A percentile compares a stretch with the other conserved stretches of the same genome.
phyloP scores from a whole-genome alignment of 2,888 invertebrate species.

The Polyploca ridens region DNA sequence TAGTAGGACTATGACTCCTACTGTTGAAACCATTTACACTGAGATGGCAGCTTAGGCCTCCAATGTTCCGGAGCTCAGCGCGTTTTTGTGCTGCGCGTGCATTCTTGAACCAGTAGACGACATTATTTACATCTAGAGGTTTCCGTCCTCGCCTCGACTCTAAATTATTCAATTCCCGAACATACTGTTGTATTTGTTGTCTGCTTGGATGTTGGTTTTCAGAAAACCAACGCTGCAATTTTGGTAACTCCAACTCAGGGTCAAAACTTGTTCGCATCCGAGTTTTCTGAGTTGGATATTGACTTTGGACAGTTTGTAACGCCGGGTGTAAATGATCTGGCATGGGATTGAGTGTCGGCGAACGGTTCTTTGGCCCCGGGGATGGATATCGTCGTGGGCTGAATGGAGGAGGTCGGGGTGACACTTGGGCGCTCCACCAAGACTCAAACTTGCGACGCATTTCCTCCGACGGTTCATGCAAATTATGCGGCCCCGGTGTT shows the following conservation, averaged over 20 bases:
- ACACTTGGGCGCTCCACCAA: constrained; percentile 93
- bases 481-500: constrained; percentile 85
- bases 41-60: constrained; percentile 84
- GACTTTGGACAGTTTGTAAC: constrained; percentile 90
- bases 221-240: constrained; percentile 98
- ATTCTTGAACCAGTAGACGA: constrained; percentile 99
- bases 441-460: constrained; percentile 94
- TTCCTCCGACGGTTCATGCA: constrained; percentile 92
- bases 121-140: constrained; percentile 97
- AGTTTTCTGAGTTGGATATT: constrained; percentile 93
- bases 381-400: constrained; percentile 79
- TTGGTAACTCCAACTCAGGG: constrained; percentile 97
- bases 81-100: constrained; percentile 97
- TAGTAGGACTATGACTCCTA: constrained; percentile 86
- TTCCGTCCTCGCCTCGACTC: constrained; percentile 97
- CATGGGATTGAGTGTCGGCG: constrained; percentile 72
- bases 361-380: constrained; percentile 81
- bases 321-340: constrained; percentile 88
- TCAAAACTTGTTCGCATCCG: constrained; percentile 98
- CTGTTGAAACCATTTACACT: constrained; percentile 87
- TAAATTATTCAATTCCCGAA: constrained; percentile 95
- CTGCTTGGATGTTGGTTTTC: constrained; percentile 99
- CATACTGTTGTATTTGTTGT: constrained; percentile 98
- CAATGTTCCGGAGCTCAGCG: constrained; percentile 90
- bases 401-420: constrained; percentile 83